phyloP scores from a whole-genome alignment of 2,888 invertebrate genomes.

The Ferrisia virgata region DNA sequence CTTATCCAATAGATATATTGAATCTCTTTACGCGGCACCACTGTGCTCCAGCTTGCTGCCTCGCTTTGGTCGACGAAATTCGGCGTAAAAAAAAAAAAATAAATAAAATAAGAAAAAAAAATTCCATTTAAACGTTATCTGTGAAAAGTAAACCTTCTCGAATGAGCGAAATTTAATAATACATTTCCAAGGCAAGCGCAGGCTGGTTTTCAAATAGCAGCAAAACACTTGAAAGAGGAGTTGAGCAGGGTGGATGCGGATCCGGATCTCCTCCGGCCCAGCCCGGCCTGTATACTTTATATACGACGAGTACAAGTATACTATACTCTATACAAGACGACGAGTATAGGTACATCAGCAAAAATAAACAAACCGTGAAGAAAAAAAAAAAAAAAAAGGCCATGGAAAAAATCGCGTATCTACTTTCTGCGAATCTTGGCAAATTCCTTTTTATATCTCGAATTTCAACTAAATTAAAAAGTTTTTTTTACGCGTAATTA shows the following conservation, averaged over 20 bases:
- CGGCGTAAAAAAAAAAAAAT: not conserved
- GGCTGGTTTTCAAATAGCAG: not conserved
- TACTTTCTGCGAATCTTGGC: not conserved
- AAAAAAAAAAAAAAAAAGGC: no score
- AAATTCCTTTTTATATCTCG: constrained; percentile 2
- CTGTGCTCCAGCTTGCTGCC: no score
- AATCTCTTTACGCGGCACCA: not conserved
- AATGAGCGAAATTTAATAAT: not conserved
- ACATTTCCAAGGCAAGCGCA: not conserved
- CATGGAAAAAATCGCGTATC: not conserved
- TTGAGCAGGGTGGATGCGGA: not conserved
- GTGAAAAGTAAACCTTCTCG: not conserved
- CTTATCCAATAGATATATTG: no score
- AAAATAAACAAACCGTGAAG: not conserved
- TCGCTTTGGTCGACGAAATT: no score
- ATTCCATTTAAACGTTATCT: not conserved
- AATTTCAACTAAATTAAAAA: constrained; percentile 12
- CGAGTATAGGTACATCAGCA: not conserved
- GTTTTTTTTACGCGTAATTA: constrained; percentile 13
- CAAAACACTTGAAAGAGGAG: not conserved
- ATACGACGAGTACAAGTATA: no score
- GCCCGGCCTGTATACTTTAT: no score
- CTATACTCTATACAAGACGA: no score
- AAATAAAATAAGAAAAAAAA: not conserved
- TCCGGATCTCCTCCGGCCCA: not conserved